A percentile compares a stretch with the other conserved stretches of the same genome.
Conservation (phyloP, 53 echinoderm and acorn worm species). For the Zoroaster sp. region DNA sequence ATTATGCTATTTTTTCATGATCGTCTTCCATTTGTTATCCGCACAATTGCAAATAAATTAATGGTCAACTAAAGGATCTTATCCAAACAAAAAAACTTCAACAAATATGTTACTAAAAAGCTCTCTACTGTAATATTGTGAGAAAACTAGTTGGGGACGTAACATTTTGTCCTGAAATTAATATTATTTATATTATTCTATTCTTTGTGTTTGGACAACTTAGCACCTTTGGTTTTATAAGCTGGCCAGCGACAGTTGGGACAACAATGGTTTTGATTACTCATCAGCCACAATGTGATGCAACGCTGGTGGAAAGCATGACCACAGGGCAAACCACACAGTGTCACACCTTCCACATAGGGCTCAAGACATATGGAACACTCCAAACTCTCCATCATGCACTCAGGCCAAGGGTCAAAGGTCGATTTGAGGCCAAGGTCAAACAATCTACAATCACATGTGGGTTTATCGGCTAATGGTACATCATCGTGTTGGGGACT, state of each 20-base stretch:
- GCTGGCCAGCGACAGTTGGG: constrained; percentile 98
- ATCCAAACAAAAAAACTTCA: too few relatives aligned
- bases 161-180: not conserved
- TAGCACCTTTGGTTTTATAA: constrained; percentile 76
- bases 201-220: constrained; percentile 86
- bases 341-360: constrained; percentile 51
- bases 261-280: constrained; percentile 79
- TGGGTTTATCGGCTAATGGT: not conserved
- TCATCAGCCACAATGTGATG: constrained; percentile 71
- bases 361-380: constrained; percentile 91
- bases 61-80: too few relatives aligned
- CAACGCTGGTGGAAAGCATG: constrained; percentile 87
- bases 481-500: not conserved
- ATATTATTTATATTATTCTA: not conserved
- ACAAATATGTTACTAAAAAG: too few relatives aligned
- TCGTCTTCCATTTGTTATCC: too few relatives aligned
- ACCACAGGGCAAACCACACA: constrained; percentile 97
- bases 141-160: not conserved
- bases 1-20: too few relatives aligned
- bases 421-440: not conserved
- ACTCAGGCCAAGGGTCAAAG: constrained; percentile 76
- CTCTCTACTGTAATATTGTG: too few relatives aligned
- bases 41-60: too few relatives aligned
- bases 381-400: constrained; percentile 64
- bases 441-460: constrained; percentile 10